A percentile compares a stretch with the other conserved stretches of the same genome.
phyloP scores from a whole-genome alignment of 1,140 invertebrate genomes.

The Oscheius sp. region DNA sequence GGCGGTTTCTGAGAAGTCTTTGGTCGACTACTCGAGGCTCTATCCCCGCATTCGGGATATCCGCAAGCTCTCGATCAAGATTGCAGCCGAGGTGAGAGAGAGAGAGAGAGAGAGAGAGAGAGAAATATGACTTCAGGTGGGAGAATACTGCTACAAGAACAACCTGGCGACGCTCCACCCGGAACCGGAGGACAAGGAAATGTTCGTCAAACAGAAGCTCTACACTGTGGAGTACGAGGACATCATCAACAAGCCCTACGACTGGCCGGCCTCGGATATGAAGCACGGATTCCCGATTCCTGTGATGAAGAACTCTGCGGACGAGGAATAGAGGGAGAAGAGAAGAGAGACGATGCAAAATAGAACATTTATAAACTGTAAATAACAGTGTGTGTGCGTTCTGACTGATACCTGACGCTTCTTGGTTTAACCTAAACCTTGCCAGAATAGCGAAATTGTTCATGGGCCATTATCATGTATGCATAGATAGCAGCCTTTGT shows the following conservation, averaged over 20 bases:
- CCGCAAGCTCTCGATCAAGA: conserved; percentile 79
- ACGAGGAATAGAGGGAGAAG: conserved; percentile 37
- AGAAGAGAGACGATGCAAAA: too few relatives aligned
- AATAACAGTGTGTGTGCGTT: too few relatives aligned
- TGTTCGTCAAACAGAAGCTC: conserved; percentile 63
- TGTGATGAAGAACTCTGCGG: conserved; percentile 32
- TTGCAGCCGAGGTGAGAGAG: conserved; percentile 69
- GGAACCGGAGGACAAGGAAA: conserved; percentile 66
- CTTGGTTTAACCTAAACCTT: too few relatives aligned
- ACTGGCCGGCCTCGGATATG: conserved; percentile 63
- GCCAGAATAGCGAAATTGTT: too few relatives aligned
- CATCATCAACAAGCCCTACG: conserved; percentile 64
- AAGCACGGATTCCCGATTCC: conserved; percentile 57
- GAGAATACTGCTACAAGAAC: conserved; percentile 81
- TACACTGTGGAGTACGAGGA: conserved; percentile 66
- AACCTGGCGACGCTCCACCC: conserved; percentile 65
- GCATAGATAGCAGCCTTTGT: too few relatives aligned
- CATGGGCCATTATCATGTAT: too few relatives aligned
- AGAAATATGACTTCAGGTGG: conserved; percentile 65
- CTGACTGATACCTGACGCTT: too few relatives aligned
- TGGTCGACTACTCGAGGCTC: conserved; percentile 77
- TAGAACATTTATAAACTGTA: too few relatives aligned
- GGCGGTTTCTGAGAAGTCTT: conserved; percentile 77
- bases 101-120: too few relatives aligned
- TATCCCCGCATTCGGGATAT: conserved; percentile 90